These are phyloP conservation scores for Eptatretus atami DNA, from an alignment of 2,797 vertebrate genomes.

Conservation along the genomic window DNA sequence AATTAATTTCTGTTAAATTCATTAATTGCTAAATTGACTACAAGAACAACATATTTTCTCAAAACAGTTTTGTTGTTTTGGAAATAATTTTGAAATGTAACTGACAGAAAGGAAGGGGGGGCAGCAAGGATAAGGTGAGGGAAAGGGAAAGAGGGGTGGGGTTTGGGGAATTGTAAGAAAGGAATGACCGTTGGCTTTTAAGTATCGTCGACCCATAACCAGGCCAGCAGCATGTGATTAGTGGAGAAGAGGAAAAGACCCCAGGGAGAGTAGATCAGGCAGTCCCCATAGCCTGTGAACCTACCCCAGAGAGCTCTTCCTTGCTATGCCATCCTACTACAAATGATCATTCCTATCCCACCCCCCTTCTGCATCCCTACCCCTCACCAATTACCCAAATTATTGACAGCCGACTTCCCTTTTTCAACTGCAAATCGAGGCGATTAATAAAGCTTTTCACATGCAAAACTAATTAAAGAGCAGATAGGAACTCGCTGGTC, in stretches of 20 bases:
- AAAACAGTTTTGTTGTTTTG: no score
- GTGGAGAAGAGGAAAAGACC: background rate
- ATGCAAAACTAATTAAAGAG: slow-evolving; percentile 99
- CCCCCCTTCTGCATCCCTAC: background rate
- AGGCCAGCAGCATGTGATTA: no score
- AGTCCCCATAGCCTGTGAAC: slow-evolving; percentile 2
- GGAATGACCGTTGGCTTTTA: no score
- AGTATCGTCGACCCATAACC: no score
- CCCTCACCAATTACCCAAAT: slow-evolving; percentile 88
- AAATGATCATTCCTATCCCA: background rate
- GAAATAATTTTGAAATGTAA: no score
- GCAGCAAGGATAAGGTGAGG: no score
- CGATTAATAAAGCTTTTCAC: slow-evolving; percentile 99
- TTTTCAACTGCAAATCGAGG: slow-evolving; percentile 99
- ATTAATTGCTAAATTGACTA: no score
- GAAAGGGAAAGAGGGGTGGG: no score
- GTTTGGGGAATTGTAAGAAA: no score
- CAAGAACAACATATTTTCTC: no score
- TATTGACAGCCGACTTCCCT: slow-evolving; percentile 99
- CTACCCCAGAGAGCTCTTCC: background rate
- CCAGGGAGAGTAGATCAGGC: slow-evolving; percentile 4
- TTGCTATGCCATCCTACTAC: background rate
- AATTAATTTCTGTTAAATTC: no score
- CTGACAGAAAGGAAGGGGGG: no score
- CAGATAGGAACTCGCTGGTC: slow-evolving; percentile 77